Percentiles rank a stretch among this genome's conserved stretches.
phyloP scores from a whole-genome alignment of 2,113 vertebrate species.

The Oreocharis arfaki region DNA sequence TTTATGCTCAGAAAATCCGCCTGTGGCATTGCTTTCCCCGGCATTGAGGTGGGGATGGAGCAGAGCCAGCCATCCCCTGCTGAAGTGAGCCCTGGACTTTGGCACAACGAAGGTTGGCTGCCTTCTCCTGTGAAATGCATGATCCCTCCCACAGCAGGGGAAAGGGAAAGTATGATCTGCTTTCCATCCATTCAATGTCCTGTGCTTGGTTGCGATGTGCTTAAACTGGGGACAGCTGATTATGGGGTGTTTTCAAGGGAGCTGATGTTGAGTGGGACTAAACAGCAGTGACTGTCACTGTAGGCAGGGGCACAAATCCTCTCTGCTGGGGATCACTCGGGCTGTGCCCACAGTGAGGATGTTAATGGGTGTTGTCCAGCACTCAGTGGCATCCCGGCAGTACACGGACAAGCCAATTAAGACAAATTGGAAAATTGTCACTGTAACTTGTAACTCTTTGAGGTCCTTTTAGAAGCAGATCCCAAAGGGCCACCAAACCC shows the following conservation, averaged over 20 bases:
- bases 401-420: not conserved
- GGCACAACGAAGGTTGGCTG: not conserved
- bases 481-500: not conserved
- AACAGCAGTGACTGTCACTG: not conserved
- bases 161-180: not conserved
- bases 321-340: not conserved
- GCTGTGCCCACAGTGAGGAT: not conserved
- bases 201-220: rapidly evolving
- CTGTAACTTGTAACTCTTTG: not conserved
- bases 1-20: not conserved
- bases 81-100: not conserved
- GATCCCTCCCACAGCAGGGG: not conserved
- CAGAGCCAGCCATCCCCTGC: not conserved
- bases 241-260: not conserved
- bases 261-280: not conserved
- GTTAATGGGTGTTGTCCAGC: too few species aligned
- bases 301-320: not conserved
- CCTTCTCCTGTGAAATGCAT: not conserved
- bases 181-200: not conserved
- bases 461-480: not conserved
- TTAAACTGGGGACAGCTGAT: not conserved
- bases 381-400: not conserved
- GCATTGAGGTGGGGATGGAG: not conserved
- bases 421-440: not conserved
- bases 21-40: rapidly evolving